Evolutionary conservation across 2,113 vertebrate species (phyloP), one percentile per base, ranked within the genome.

Genomic region (Chitala chitala): DNA sequence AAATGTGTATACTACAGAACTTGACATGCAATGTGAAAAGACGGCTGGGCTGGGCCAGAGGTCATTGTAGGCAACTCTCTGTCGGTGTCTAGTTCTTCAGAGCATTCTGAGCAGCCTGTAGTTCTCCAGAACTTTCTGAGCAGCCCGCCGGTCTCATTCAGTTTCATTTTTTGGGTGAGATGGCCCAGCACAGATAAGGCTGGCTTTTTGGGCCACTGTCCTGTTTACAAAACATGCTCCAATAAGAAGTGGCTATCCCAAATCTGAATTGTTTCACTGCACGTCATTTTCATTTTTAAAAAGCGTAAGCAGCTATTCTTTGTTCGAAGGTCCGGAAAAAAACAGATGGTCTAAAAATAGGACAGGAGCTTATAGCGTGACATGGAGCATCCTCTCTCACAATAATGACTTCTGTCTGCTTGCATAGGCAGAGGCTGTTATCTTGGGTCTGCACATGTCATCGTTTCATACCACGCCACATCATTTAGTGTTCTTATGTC

Each of bases 251-350:
- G 73, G 69, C 65, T 61, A 76, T 26, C 74, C 54, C 71, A 70
- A 80, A 78, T 78, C 71, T 59, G 38, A 22, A 51, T 64, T 56
- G 73, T 76, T 80, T 42, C 69, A 61, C 7, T 38, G 36, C 53
- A 75, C 13, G 26, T 73, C 65, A 17, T 73, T 58, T 51, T 69
- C 58, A 56, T n/a, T 68, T 72, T 26, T 66, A 2, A 51, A 63
- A 50, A 75, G 75, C 59, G 55, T 77, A 70, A 73, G 65, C 69
- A 75, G 24, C 48, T 38, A 72, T 77, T 77, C 64, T 77, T 70
- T 56, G 33, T 40, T 36, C n/a, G n/a, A n/a, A n/a, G n/a, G n/a
- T n/a, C n/a, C n/a, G n/a, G n/a, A 33, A n/a, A 48, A 63, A 72
- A 44, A 58, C 22, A 36, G 29, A 15, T 31, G n/a, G 5, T 38